A percentile compares a stretch with the other conserved stretches of the same genome.
phyloP scores from a whole-genome alignment of 2,113 vertebrate species.

The Pollimyrus isidori region DNA sequence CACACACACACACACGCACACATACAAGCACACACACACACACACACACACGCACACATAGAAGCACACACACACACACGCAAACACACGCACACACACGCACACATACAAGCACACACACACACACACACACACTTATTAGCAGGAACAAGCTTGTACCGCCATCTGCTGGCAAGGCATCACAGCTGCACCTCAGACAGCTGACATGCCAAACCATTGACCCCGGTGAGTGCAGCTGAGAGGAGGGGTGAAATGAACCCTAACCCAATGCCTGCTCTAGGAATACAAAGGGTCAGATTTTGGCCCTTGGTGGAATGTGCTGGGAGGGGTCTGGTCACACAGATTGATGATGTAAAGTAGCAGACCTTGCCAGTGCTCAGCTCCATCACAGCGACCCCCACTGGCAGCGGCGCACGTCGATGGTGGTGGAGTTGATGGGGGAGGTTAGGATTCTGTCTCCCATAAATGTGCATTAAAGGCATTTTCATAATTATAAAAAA shows the following conservation, averaged over 20 bases:
- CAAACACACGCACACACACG: neutral
- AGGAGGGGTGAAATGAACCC: neutral
- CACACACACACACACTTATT: neutral
- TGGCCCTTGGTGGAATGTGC: constrained; percentile 51
- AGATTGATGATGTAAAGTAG: constrained; percentile 60
- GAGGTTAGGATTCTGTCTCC: neutral
- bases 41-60: neutral
- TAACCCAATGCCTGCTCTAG: neutral
- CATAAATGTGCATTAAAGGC: neutral
- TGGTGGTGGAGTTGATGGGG: neutral
- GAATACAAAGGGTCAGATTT: constrained; percentile 10
- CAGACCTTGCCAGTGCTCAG: constrained; percentile 50
- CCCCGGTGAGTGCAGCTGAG: neutral
- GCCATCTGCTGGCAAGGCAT: neutral
- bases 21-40: neutral
- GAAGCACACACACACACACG: neutral
- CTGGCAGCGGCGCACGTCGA: constrained; percentile 31
- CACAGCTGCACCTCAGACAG: neutral
- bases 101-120: neutral
- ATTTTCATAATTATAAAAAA: neutral
- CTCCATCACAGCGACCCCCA: constrained; percentile 47
- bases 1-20: neutral
- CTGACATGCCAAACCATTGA: neutral
- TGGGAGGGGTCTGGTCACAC: constrained; percentile 41
- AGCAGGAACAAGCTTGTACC: neutral